Evolutionary conservation across 2,888 invertebrate species (phyloP).

Genomic region (Lycophotia porphyrea): DNA sequence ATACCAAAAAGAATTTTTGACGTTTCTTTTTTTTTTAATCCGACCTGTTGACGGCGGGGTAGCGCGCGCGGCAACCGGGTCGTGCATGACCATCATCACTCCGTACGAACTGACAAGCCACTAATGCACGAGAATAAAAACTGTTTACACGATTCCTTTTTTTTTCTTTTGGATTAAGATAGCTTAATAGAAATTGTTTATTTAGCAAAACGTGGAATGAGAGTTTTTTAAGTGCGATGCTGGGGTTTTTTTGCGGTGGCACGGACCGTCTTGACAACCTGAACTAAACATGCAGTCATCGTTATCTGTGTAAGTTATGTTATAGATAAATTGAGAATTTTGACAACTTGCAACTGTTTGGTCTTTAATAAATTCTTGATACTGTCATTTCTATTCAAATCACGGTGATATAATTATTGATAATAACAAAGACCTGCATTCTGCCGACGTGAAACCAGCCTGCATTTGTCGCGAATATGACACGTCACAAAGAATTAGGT

Average conservation of each 20-base stretch:
- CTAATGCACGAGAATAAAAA: slow-evolving; percentile 80
- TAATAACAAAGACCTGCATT: slow-evolving; percentile 34
- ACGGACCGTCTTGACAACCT: slow-evolving; percentile 28
- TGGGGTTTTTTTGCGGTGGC: slow-evolving; percentile 31
- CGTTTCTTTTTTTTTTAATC: slow-evolving; percentile 66
- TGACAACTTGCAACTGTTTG: slow-evolving; percentile 1
- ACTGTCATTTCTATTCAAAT: slow-evolving; percentile 21
- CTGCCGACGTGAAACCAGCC: neutral
- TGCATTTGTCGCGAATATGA: slow-evolving; percentile 39
- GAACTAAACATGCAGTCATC: slow-evolving; percentile 20
- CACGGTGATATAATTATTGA: slow-evolving; percentile 16
- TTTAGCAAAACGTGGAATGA: slow-evolving; percentile 38
- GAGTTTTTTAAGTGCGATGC: slow-evolving; percentile 20
- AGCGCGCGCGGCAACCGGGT: slow-evolving; percentile 70
- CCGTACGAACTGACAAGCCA: slow-evolving; percentile 75
- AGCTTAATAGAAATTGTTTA: slow-evolving; percentile 57
- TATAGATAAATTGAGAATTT: slow-evolving; percentile 13
- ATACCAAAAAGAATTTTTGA: slow-evolving; percentile 50
- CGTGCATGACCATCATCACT: slow-evolving; percentile 79
- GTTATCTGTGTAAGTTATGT: slow-evolving; percentile 12
- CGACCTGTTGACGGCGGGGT: slow-evolving; percentile 79
- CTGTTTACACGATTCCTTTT: slow-evolving; percentile 59
- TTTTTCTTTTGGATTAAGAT: slow-evolving; percentile 49
- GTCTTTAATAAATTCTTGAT: slow-evolving; percentile 6
- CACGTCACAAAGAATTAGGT: slow-evolving; percentile 21